phyloP scores from a whole-genome alignment of 2,113 vertebrate genomes.

The Mesitornis unicolor region DNA sequence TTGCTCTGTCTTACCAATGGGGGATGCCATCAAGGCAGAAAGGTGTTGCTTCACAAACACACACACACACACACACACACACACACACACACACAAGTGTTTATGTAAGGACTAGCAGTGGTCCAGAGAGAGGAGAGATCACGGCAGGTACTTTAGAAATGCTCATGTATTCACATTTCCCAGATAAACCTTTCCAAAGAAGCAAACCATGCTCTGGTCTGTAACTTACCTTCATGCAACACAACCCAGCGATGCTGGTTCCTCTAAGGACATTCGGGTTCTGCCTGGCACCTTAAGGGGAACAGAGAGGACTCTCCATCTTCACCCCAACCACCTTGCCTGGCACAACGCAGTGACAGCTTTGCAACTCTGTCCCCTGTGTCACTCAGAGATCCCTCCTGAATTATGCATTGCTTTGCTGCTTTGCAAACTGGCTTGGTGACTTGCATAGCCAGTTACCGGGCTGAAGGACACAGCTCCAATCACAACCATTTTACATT shows the following conservation, averaged over 20 bases:
- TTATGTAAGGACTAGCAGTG: neutral
- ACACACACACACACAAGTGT: fast-evolving
- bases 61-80: too few relatives aligned
- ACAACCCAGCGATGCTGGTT: neutral
- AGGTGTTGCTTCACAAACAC: neutral
- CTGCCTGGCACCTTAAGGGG: neutral
- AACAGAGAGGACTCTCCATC: too few relatives aligned
- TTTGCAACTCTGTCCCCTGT: neutral
- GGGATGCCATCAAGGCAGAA: neutral
- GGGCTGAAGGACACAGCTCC: neutral
- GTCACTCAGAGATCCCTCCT: neutral
- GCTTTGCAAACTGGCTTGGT: neutral
- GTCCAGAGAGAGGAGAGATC: neutral
- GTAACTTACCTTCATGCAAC: neutral
- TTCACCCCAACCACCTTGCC: neutral
- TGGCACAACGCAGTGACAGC: fast-evolving
- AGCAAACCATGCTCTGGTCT: neutral
- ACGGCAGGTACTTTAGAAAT: neutral
- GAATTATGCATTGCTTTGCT: neutral
- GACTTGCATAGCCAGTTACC: neutral
- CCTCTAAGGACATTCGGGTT: neutral
- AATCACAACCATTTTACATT: neutral
- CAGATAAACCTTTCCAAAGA: neutral
- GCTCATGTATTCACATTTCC: fast-evolving
- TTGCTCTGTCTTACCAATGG: neutral